Percentiles rank a stretch among this genome's conserved stretches.
Evolutionary conservation across 1,140 invertebrate genomes (phyloP).

Genomic region (Cydia pomonella): DNA sequence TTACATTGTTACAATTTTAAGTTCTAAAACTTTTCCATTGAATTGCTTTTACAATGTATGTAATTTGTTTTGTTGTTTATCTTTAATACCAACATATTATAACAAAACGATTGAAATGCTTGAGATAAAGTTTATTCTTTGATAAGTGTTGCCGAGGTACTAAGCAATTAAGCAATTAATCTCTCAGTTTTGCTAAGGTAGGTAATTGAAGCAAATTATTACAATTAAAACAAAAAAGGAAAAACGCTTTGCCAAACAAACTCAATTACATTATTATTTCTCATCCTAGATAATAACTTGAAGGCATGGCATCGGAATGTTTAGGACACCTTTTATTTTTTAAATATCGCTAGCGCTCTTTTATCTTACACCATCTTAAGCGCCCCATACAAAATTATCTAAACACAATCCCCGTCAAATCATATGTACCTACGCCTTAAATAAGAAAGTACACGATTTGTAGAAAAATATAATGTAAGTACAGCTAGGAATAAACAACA

Average conservation of each 20-base stretch:
- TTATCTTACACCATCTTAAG: too few species aligned
- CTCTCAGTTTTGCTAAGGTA: not conserved
- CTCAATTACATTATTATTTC: too few species aligned
- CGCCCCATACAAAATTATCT: too few species aligned
- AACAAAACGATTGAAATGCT: not conserved
- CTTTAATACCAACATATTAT: not conserved
- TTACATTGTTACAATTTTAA: not conserved
- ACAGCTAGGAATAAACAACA: too few species aligned
- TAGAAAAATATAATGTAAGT: not conserved
- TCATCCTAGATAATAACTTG: too few species aligned
- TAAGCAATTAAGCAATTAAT: too few species aligned
- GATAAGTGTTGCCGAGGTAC: not conserved
- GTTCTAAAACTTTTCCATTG: not conserved
- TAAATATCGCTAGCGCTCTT: too few species aligned
- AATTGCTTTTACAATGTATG: not conserved
- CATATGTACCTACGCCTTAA: not conserved
- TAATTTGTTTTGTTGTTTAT: constrained; percentile 7
- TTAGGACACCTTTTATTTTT: too few species aligned
- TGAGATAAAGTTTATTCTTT: not conserved
- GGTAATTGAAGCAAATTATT: too few species aligned
- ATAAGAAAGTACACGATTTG: not conserved
- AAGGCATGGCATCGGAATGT: too few species aligned
- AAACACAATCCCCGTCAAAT: not conserved
- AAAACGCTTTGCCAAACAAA: too few species aligned
- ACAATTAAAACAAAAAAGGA: too few species aligned